These are phyloP conservation scores for Atta texana DNA, from an alignment of 1,140 invertebrate species.

Conservation along the genomic window DNA sequence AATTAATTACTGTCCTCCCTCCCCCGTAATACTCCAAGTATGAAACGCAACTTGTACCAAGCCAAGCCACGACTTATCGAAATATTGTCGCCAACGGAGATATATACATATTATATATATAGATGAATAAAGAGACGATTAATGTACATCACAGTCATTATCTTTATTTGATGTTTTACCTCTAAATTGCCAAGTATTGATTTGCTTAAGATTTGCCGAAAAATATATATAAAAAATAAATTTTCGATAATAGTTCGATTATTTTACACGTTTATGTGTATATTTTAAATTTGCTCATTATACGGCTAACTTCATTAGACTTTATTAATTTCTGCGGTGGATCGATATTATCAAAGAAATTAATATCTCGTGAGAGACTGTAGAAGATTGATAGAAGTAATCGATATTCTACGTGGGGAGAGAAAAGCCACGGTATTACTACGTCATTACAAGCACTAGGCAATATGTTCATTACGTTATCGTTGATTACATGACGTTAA, in stretches of 20 bases:
- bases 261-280: no score
- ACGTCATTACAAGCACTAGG: constrained; percentile 53
- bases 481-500: constrained; percentile 63
- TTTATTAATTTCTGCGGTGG: constrained; percentile 4
- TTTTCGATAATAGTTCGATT: neutral
- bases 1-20: constrained; percentile 71
- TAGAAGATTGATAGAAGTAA: constrained; percentile 45
- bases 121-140: constrained; percentile 75
- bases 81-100: constrained; percentile 66
- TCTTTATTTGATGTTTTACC: constrained; percentile 12
- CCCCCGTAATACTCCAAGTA: constrained; percentile 58
- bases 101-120: constrained; percentile 42
- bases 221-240: neutral
- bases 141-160: constrained; percentile 64
- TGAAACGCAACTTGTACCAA: constrained; percentile 72
- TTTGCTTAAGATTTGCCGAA: neutral
- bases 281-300: neutral
- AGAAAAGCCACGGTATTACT: constrained; percentile 26
- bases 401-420: constrained; percentile 27
- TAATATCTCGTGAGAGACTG: neutral
- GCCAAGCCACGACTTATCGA: constrained; percentile 68
- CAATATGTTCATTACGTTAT: constrained; percentile 62
- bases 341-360: constrained; percentile 6
- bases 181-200: neutral
- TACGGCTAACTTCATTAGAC: neutral